These are phyloP conservation scores for Pristionchus maxplancki DNA, from an alignment of 2,888 invertebrate species.

Conservation along the genomic window DNA sequence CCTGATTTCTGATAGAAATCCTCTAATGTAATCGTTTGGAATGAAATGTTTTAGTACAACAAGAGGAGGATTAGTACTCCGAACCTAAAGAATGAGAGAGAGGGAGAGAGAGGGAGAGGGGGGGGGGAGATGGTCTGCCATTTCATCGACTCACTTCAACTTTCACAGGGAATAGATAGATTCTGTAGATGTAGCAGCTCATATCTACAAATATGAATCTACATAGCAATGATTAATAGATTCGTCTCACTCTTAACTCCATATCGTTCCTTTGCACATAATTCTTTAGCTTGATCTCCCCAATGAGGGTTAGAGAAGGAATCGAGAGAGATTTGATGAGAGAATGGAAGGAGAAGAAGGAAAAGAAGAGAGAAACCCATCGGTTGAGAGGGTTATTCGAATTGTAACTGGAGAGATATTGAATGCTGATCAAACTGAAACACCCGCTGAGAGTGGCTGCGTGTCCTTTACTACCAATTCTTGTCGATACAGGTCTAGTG, in stretches of 20 bases:
- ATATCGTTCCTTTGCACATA: constrained; percentile 9
- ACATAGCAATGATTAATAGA: not conserved
- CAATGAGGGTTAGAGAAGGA: constrained; percentile 8
- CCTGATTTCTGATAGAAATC: constrained; percentile 46
- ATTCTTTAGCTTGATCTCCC: not conserved
- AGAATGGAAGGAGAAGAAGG: not conserved
- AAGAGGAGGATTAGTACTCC: not conserved
- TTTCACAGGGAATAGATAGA: constrained; percentile 15
- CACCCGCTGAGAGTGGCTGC: not conserved
- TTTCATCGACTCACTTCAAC: not conserved
- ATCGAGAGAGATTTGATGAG: not conserved
- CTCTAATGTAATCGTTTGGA: not conserved
- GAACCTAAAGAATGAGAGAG: not conserved
- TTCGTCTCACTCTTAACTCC: not conserved
- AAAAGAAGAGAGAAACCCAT: not conserved
- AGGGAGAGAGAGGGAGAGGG: too few species aligned
- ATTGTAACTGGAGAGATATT: not conserved
- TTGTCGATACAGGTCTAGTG: too few species aligned
- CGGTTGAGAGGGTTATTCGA: not conserved
- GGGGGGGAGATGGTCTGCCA: too few species aligned
- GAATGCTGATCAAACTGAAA: not conserved
- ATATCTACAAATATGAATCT: not conserved
- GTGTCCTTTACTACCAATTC: too few species aligned
- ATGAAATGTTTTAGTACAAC: constrained; percentile 12
- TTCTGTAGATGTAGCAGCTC: constrained; percentile 26